Conservation (phyloP, 37 sponge, comb jelly and placozoan genomes). For the Tethya wilhelma region DNA sequence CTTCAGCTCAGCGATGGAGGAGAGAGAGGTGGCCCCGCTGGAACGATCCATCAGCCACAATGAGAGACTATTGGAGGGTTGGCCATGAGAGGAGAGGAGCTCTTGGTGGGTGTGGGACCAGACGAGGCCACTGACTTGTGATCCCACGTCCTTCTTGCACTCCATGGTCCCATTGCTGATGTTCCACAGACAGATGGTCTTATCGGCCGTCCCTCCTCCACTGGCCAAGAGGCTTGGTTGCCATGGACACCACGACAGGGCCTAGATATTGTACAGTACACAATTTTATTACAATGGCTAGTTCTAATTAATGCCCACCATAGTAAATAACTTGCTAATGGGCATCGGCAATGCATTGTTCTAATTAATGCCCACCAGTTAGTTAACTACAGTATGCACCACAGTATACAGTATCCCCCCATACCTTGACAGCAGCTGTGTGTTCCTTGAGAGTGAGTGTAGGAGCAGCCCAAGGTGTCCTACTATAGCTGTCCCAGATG, state of each 20-base stretch:
- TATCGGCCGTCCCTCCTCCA: constrained; percentile 91
- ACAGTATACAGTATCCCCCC: neutral
- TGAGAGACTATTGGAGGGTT: constrained; percentile 72
- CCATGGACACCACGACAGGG: constrained; percentile 94
- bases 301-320: neutral
- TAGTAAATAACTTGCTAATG: neutral
- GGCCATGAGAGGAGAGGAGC: constrained; percentile 88
- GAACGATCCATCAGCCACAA: constrained; percentile 65
- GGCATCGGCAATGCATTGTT: neutral
- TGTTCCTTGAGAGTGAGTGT: constrained; percentile 70
- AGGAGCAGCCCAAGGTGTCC: constrained; percentile 57
- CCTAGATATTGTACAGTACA: constrained; percentile 34
- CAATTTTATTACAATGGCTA: neutral
- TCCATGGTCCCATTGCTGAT: constrained; percentile 63
- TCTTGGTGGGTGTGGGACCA: constrained; percentile 83
- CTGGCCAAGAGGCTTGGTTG: constrained; percentile 77
- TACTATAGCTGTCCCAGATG: constrained; percentile 75
- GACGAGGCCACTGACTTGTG: constrained; percentile 88
- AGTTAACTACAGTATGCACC: neutral
- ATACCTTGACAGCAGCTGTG: constrained; percentile 91
- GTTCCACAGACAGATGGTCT: constrained; percentile 84
- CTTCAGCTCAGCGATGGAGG: constrained; percentile 43
- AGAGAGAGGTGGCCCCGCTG: constrained; percentile 27
- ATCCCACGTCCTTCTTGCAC: constrained; percentile 52
- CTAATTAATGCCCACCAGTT: too few relatives aligned